phyloP scores from a whole-genome alignment of 1,140 invertebrate genomes.

The Druon quercuslanigerum region DNA sequence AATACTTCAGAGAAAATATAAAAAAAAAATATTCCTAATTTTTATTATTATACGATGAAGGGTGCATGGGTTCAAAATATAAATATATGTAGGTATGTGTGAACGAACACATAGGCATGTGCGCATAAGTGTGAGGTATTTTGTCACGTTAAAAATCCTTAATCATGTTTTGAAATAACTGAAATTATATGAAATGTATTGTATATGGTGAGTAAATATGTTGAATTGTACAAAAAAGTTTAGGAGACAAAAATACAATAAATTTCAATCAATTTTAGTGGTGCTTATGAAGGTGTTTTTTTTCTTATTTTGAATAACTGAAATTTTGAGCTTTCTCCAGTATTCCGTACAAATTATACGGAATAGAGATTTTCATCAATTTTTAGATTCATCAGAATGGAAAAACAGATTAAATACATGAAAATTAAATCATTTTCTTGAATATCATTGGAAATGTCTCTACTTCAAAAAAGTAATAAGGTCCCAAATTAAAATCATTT shows the following conservation, averaged over 20 bases:
- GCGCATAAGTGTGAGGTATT: slow-evolving; percentile 1
- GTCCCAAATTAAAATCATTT: too few species aligned
- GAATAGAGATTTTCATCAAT: too few species aligned
- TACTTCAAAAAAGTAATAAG: too few species aligned
- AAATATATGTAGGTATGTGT: slow-evolving; percentile 1
- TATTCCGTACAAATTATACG: too few species aligned
- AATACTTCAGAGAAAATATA: not conserved
- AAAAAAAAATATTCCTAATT: not conserved
- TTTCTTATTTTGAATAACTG: too few species aligned
- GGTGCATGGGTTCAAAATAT: not conserved
- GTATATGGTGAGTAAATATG: not conserved
- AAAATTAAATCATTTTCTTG: too few species aligned
- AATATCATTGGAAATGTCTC: too few species aligned
- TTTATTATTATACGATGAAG: not conserved
- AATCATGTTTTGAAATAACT: not conserved
- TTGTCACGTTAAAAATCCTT: not conserved
- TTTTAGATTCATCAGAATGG: too few species aligned
- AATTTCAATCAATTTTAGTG: not conserved
- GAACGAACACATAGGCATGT: slow-evolving; percentile 24
- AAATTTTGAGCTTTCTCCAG: too few species aligned
- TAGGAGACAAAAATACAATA: not conserved
- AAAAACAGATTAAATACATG: too few species aligned
- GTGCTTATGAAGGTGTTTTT: too few species aligned
- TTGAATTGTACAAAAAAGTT: not conserved
- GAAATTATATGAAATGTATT: slow-evolving; percentile 4